Evolutionary conservation across 2,113 vertebrate genomes (phyloP).

Genomic region (Alces alces): DNA sequence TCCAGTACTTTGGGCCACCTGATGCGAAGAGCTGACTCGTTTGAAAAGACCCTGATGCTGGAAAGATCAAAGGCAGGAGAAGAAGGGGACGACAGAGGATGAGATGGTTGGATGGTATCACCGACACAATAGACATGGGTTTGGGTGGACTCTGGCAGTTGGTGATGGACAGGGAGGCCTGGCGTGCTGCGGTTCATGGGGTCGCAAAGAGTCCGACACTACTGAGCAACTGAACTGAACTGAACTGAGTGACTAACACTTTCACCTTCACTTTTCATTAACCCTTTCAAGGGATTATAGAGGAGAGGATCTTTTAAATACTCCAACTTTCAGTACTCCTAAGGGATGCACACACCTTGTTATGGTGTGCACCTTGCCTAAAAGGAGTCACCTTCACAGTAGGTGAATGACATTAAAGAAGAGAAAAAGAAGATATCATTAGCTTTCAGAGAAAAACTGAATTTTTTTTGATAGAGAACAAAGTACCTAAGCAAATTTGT

Average conservation of each 20-base stretch:
- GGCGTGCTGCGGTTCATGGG: too few relatives aligned
- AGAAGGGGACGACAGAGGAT: too few relatives aligned
- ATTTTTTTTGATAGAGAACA: conserved; percentile 4
- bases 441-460: conserved; percentile 29
- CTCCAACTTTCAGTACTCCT: not conserved
- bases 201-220: too few relatives aligned
- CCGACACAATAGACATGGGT: too few relatives aligned
- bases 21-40: too few relatives aligned
- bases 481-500: conserved; percentile 38
- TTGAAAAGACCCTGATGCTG: too few relatives aligned
- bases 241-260: not conserved
- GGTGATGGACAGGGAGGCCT: too few relatives aligned
- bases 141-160: too few relatives aligned
- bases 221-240: too few relatives aligned
- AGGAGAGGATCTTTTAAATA: not conserved
- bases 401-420: not conserved
- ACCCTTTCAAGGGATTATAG: not conserved
- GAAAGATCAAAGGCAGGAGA: too few relatives aligned
- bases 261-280: not conserved
- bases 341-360: not conserved
- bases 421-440: not conserved
- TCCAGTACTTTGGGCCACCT: too few relatives aligned
- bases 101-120: too few relatives aligned
- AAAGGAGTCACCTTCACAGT: not conserved
- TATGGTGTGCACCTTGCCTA: not conserved